phyloP scores from a whole-genome alignment of 2,888 invertebrate genomes.

The Schizotus pectinicornis region DNA sequence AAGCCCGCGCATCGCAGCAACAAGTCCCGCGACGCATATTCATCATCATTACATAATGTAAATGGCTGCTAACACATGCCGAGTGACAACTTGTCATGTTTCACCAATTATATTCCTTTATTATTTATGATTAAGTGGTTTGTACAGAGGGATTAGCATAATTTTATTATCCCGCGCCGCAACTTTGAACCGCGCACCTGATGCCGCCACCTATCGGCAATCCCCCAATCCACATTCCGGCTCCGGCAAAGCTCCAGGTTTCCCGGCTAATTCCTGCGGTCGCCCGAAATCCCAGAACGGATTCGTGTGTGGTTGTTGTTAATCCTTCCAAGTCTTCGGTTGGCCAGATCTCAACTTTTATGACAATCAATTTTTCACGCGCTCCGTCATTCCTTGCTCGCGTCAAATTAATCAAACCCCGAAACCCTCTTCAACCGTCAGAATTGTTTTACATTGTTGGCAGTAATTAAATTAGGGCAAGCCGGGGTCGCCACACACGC shows the following conservation, averaged over 20 bases:
- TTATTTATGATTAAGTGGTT: constrained; percentile 20
- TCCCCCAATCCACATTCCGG: too few species aligned
- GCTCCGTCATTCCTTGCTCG: background rate
- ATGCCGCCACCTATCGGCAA: too few species aligned
- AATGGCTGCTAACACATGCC: constrained; percentile 31
- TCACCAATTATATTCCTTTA: constrained; percentile 26
- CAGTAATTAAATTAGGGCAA: constrained; percentile 51
- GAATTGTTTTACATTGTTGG: constrained; percentile 29
- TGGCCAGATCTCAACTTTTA: constrained; percentile 12
- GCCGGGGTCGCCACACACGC: constrained; percentile 51
- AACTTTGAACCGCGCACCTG: too few species aligned
- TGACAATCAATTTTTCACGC: constrained; percentile 24
- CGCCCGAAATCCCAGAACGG: too few species aligned
- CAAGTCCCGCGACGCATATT: constrained; percentile 32
- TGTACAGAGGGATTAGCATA: constrained; percentile 12
- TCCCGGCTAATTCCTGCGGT: too few species aligned
- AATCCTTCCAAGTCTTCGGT: too few species aligned
- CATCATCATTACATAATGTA: constrained; percentile 35
- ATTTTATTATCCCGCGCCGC: background rate
- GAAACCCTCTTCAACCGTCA: constrained; percentile 28
- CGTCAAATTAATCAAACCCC: too few species aligned
- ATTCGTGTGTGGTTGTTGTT: too few species aligned
- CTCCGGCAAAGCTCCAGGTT: too few species aligned
- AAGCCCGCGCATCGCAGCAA: constrained; percentile 18
- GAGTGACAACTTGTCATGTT: constrained; percentile 32